Conservation (phyloP, 1,140 invertebrate genomes). For the Drosophila biarmipes region DNA sequence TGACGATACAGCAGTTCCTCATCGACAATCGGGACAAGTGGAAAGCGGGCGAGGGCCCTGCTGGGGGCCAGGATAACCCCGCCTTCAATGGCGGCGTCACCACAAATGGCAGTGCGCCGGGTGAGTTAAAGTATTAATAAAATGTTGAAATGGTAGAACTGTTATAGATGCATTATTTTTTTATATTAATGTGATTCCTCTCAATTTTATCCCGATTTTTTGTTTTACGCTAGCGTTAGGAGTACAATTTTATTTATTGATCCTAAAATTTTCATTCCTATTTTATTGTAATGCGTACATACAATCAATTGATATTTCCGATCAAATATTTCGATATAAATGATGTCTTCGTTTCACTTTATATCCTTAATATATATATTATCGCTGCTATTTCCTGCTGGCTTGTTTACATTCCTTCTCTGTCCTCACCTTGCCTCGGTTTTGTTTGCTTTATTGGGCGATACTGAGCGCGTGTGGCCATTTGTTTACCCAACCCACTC, state of each 20-base stretch:
- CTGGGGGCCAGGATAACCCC: slow-evolving; percentile 69
- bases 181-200: not conserved
- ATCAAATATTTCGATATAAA: not conserved
- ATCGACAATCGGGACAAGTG: slow-evolving; percentile 81
- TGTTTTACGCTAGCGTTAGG: no score
- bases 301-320: no score
- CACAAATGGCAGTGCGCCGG: slow-evolving; percentile 45
- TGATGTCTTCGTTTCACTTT: not conserved
- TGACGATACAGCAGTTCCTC: slow-evolving; percentile 88
- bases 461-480: slow-evolving; percentile 23
- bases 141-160: no score
- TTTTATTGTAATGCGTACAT: no score
- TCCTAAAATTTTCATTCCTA: no score
- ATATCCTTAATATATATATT: slow-evolving; percentile 14
- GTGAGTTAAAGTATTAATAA: no score
- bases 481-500: slow-evolving; percentile 34
- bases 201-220: no score
- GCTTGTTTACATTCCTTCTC: slow-evolving; percentile 32
- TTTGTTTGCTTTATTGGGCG: slow-evolving; percentile 40
- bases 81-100: slow-evolving; percentile 44
- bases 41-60: slow-evolving; percentile 59
- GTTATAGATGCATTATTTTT: no score
- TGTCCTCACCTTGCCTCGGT: slow-evolving; percentile 34
- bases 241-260: no score
- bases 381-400: slow-evolving; percentile 23